Conservation (phyloP, 2,797 vertebrate genomes). For the Falco naumanni region DNA sequence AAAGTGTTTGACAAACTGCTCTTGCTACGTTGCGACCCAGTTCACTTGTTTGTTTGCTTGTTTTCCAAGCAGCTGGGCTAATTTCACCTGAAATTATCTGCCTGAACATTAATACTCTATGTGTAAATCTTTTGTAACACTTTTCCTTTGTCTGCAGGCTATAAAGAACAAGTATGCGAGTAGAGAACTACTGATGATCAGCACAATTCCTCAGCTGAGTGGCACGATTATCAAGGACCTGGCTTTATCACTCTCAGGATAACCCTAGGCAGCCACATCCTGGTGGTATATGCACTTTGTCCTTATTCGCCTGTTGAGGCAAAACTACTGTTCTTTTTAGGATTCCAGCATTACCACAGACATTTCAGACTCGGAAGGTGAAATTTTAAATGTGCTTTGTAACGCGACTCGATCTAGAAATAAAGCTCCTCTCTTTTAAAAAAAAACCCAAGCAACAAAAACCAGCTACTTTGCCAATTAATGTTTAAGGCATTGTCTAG, state of each 20-base stretch:
- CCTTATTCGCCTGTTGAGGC: not conserved
- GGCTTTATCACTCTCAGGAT: conserved; percentile 75
- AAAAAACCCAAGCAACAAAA: not conserved
- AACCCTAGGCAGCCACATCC: not conserved
- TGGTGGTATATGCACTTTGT: not conserved
- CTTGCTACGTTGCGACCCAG: not conserved
- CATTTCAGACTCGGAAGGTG: not conserved
- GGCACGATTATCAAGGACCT: conserved; percentile 76
- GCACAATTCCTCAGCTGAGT: conserved; percentile 85
- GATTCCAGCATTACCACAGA: not conserved
- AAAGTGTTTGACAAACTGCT: not conserved
- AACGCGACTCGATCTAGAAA: conserved; percentile 28
- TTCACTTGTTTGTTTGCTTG: not conserved
- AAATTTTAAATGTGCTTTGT: conserved; percentile 23
- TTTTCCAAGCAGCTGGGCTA: not conserved
- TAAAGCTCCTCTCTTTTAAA: conserved; percentile 39
- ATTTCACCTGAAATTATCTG: accelerated
- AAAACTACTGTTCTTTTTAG: conserved; percentile 50
- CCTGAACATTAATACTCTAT: not conserved
- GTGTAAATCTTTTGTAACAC: not conserved
- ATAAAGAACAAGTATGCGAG: conserved; percentile 91
- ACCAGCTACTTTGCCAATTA: not conserved
- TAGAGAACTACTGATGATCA: conserved; percentile 87
- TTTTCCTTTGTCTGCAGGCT: conserved; percentile 76
- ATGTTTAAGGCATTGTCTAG: not conserved